Percentiles rank a stretch among this genome's conserved stretches.
These are phyloP conservation scores for Drosophila repletoides DNA, from an alignment of 1,140 invertebrate genomes.

Conservation along the genomic window DNA sequence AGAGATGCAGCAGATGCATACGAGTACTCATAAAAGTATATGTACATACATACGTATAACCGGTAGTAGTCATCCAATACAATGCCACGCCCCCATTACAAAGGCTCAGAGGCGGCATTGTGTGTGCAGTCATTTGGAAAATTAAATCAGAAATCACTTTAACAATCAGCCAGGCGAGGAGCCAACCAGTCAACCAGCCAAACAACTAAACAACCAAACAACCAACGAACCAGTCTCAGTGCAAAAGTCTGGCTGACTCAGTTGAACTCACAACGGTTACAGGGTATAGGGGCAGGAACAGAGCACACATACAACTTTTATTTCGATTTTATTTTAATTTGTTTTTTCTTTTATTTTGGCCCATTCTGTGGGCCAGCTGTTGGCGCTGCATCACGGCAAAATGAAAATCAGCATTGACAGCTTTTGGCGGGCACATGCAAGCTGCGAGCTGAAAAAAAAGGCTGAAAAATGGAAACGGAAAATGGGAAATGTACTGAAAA, in stretches of 20 bases:
- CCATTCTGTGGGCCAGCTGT: slow-evolving; percentile 33
- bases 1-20: slow-evolving; percentile 21
- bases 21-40: too few relatives aligned
- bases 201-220: neutral
- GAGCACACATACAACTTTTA: too few relatives aligned
- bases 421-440: slow-evolving; percentile 24
- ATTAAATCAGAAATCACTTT: slow-evolving; percentile 65
- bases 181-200: neutral
- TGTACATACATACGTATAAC: too few relatives aligned
- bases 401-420: slow-evolving; percentile 38
- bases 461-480: neutral
- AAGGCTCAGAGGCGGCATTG: slow-evolving; percentile 35
- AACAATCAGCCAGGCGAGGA: slow-evolving; percentile 20
- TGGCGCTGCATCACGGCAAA: slow-evolving; percentile 32
- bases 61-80: slow-evolving; percentile 4
- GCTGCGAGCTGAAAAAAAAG: slow-evolving; percentile 6
- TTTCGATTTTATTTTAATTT: too few relatives aligned
- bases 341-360: too few relatives aligned
- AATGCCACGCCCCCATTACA: slow-evolving; percentile 11
- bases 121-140: slow-evolving; percentile 69
- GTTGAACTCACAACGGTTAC: neutral
- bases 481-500: neutral
- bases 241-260: slow-evolving; percentile 27
- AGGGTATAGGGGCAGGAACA: neutral
- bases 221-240: slow-evolving; percentile 9